phyloP scores from a whole-genome alignment of 2,888 invertebrate genomes.

The Oconnorella tubifera region DNA sequence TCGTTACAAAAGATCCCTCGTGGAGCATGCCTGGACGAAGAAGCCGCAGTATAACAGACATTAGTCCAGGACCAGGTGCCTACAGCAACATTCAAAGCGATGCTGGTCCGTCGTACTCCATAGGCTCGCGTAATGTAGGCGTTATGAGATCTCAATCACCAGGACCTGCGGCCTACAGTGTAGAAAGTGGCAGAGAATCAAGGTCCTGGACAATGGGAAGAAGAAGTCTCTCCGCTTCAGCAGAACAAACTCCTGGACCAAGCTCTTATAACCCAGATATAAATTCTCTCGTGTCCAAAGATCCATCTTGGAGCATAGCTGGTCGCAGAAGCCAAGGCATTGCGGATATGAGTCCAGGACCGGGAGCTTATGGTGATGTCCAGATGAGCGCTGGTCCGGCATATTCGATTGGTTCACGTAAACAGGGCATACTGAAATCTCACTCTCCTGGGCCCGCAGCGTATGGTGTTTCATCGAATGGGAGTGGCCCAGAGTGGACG shows the following conservation, averaged over 20 bases:
- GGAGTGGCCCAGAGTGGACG: conserved; percentile 14
- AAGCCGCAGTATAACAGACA: neutral
- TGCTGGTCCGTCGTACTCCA: conserved; percentile 7
- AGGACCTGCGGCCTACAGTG: conserved; percentile 12
- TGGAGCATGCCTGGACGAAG: conserved; percentile 4
- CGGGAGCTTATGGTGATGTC: conserved; percentile 9
- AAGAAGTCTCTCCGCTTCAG: conserved; percentile 1
- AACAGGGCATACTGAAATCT: neutral
- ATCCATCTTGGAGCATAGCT: conserved; percentile 11
- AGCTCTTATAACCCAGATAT: conserved; percentile 14
- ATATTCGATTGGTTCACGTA: conserved; percentile 14
- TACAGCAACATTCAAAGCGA: neutral
- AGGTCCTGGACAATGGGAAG: conserved; percentile 1
- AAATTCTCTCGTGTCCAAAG: conserved; percentile 4
- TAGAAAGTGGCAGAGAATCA: neutral
- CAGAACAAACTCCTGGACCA: conserved; percentile 9
- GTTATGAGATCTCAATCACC: neutral
- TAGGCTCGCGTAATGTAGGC: neutral
- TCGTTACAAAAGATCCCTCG: conserved; percentile 3
- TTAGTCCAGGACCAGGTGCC: conserved; percentile 14
- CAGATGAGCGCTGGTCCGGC: conserved; percentile 7
- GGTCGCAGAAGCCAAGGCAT: neutral
- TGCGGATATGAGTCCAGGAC: conserved; percentile 2
- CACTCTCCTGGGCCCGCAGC: conserved; percentile 14
- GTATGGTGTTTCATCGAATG: neutral